Evolutionary conservation across 2,113 vertebrate species (phyloP).

Genomic region (Dipodomys ordii): DNA sequence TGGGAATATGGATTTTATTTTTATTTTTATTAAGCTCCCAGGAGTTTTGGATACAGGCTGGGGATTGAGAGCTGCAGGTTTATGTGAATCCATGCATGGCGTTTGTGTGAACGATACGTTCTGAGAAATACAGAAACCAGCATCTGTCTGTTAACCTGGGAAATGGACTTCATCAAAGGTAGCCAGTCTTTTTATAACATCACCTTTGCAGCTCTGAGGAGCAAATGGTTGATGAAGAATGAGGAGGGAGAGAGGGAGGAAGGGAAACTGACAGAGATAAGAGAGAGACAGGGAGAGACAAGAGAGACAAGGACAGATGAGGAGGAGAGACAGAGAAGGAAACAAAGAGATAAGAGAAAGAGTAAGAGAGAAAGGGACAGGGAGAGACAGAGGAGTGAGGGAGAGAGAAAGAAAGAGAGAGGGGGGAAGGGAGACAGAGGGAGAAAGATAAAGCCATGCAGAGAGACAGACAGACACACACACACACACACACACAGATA

Average conservation of each 20-base stretch:
- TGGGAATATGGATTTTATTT: background rate
- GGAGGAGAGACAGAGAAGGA: too few species aligned
- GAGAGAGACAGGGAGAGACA: too few species aligned
- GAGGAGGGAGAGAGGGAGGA: background rate
- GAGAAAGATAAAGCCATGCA: too few species aligned
- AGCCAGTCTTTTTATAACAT: background rate
- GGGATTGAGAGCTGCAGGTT: background rate
- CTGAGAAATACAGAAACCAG: background rate
- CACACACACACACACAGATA: too few species aligned
- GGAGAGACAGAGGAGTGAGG: too few species aligned
- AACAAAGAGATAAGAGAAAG: too few species aligned
- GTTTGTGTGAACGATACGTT: background rate
- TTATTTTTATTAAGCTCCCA: background rate
- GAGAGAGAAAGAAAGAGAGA: too few species aligned
- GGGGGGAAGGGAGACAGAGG: too few species aligned
- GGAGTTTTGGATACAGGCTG: background rate
- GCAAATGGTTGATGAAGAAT: background rate
- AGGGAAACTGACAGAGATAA: background rate
- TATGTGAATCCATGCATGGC: too few species aligned
- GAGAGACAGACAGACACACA: too few species aligned
- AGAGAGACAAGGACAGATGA: too few species aligned
- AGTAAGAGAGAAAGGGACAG: too few species aligned
- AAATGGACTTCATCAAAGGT: background rate
- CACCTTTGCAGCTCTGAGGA: background rate
- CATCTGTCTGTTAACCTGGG: background rate